Base-by-base conservation (phyloP, 2,113 vertebrate species). In the Lagopus leucura region DNA sequence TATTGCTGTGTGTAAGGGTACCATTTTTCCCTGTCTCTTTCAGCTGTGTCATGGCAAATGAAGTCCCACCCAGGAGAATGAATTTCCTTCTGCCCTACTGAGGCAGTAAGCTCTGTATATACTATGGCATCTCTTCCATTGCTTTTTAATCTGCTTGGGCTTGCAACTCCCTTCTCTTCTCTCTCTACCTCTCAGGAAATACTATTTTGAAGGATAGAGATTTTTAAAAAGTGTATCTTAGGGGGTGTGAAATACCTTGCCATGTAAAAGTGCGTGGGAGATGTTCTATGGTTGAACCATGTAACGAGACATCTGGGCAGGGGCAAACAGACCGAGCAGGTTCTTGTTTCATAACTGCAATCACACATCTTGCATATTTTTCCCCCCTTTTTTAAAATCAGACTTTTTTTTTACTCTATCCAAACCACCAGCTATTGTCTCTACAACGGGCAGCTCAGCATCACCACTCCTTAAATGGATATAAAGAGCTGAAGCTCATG, bases 31-130 rank as follows among this genome's bases (percentile, higher is more conserved):
- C 5, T 24, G 34, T 8, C 16, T 79, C 11, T 65, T 87, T 80
- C 27, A 77, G 30, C 15, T 20, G 19, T 42, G 30, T 9, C 19
- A 52, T 36, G 63, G 40, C 28, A 58, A 57, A 47, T 47, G 13
- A n/a, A 67, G 8, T 40, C 52, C 52, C 52, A 28, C 15, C 52
- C 52, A 54, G 52, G 52, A 54, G 27, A 16, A 27, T 14, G 9
- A 28, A 16, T 54, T 16, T 54, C 52, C 52, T 54, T 30, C 52
- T 28, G 15, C 52, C 27, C 27, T 30, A 17, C 52, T 66, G 76
- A 36, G 74, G 65, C 55, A 58, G 28, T 28, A 17, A 77, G 20
- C 20, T 50, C 24, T 0, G 0, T 13, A n/a, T 58, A 28, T 34
- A 64, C 22, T 4, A 0, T 4, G 21, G 10, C 5, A 5, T 73